These are phyloP conservation scores for Tetraodon nigroviridis DNA, from an alignment of 2,113 vertebrate species.

Conservation along the genomic window DNA sequence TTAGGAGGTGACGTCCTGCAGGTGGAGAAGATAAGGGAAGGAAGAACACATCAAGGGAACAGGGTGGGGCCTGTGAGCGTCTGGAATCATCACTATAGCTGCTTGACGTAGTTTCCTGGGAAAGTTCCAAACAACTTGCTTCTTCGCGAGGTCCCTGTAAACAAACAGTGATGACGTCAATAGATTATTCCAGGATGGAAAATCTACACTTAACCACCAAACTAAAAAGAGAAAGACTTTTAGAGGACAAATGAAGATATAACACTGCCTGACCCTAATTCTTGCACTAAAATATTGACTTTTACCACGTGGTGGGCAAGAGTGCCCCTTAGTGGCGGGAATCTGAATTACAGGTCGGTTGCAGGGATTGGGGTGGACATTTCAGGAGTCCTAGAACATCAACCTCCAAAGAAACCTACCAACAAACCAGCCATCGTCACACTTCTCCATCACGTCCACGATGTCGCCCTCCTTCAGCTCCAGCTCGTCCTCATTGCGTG, in stretches of 20 bases:
- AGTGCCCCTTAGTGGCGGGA: conserved; percentile 36
- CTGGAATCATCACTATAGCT: conserved; percentile 83
- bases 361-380: no score
- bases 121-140: conserved; percentile 98
- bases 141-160: conserved; percentile 92
- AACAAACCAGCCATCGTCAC: conserved; percentile 99
- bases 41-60: conserved; percentile 42
- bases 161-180: conserved; percentile 20
- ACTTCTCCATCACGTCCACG: conserved; percentile 97
- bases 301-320: background rate
- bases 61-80: conserved; percentile 21
- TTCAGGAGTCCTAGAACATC: no score
- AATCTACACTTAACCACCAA: background rate
- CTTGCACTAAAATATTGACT: background rate
- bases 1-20: conserved; percentile 56
- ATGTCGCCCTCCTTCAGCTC: conserved; percentile 94
- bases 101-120: conserved; percentile 99
- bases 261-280: background rate
- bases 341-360: background rate
- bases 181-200: background rate
- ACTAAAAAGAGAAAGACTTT: background rate
- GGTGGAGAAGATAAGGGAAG: conserved; percentile 74
- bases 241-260: background rate
- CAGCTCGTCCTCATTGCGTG: conserved; percentile 95
- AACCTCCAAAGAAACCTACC: conserved; percentile 67